Evolutionary conservation across 2,888 invertebrate species (phyloP), one percentile per base, ranked within the genome.

Genomic region (Rotaria socialis): DNA sequence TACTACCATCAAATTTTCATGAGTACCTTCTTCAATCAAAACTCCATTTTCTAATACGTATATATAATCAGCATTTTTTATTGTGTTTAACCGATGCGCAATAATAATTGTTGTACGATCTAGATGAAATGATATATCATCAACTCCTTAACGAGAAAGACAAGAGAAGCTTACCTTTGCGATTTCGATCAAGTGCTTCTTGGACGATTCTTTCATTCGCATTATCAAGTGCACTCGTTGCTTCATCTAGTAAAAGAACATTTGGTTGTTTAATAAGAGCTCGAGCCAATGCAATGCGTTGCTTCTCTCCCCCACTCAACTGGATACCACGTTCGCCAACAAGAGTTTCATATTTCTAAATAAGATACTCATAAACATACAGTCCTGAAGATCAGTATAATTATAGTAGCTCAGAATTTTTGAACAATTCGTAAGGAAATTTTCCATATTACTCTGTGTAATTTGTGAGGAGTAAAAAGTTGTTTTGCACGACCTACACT

Each of bases 241-340:
- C 99, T 92, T 99, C 98, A 91, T 99, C 98, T 91, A 97, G 98
- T 84, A 99, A 93, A 87, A 98, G 93, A 90, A 99, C 94, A 0
- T 96, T 96, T 7, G 96, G 94, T 91, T 95, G 94, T 92, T 99
- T 99, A 87, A 99, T 92, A 88, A 99, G 96, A 22, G 98, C 96
- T 88, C 99, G 93, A 0, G 98, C 99, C 89, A 99, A 99, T 7
- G 98, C 97, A 6, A 99, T 96, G 87, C 99, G 93, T 90, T 99
- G 99, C 90, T 99, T 99, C 92, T 99, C 99, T 0, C 99, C 99
- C 47, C 85, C 85, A 0, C 96, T 97, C 86, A 99, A 92, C 92
- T 96, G 96, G 85, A 96, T 92, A 0, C 96, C 96, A 87, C 96
- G 93, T 92, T 99, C 98, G n/a, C 99, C 99, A 6, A 99, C 98